These are phyloP conservation scores for Drosophila sp. DNA, from an alignment of 1,140 invertebrate genomes.

Conservation along the genomic window DNA sequence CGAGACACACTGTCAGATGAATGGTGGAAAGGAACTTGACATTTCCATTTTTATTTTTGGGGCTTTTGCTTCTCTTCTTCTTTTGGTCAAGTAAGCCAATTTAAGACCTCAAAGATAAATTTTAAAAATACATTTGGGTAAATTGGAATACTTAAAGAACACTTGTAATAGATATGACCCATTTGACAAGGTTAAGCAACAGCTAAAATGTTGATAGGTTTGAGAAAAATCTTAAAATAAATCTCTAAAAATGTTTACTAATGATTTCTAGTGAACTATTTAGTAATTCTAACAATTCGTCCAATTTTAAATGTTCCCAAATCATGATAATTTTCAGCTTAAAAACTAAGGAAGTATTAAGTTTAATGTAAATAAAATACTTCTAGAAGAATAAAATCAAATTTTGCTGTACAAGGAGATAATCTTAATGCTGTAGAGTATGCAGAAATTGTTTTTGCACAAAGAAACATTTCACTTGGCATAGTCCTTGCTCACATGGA, in stretches of 20 bases:
- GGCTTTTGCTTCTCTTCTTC: not conserved
- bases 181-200: not conserved
- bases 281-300: not conserved
- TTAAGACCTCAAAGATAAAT: constrained; percentile 26
- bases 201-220: not conserved
- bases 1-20: constrained; percentile 1
- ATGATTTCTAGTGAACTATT: not conserved
- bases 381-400: too few species aligned
- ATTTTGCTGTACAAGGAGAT: too few species aligned
- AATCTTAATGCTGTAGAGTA: too few species aligned
- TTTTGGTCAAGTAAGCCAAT: constrained; percentile 10
- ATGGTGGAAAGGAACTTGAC: constrained; percentile 8
- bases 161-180: not conserved
- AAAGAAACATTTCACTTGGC: too few species aligned
- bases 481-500: too few species aligned
- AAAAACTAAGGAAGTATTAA: too few species aligned
- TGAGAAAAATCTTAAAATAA: not conserved
- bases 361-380: too few species aligned
- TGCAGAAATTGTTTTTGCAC: too few species aligned
- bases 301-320: too few species aligned
- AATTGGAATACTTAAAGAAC: not conserved
- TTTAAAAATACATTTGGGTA: constrained; percentile 60
- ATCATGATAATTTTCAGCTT: too few species aligned
- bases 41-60: constrained; percentile 17
- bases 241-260: not conserved